phyloP scores from a whole-genome alignment of 2,797 vertebrate species.

The Adrianichthys oophorus region DNA sequence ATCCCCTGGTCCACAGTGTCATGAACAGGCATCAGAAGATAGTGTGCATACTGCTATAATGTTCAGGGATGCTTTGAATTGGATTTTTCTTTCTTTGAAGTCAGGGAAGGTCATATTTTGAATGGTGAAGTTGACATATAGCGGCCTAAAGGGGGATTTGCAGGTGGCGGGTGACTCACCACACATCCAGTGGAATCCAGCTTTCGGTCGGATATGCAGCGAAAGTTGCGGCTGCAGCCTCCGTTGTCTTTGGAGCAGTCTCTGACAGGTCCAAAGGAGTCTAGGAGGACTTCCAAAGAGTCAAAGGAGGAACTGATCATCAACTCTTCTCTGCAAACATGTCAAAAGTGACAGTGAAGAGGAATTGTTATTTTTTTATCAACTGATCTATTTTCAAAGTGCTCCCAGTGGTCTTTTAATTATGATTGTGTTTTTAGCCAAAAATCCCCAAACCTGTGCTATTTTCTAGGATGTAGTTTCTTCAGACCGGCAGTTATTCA shows the following conservation, averaged over 20 bases:
- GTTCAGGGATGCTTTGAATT: constrained; percentile 9
- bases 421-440: too few species aligned
- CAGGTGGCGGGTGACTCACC: constrained; percentile 76
- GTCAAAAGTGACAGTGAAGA: not conserved
- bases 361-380: too few species aligned
- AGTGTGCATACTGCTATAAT: not conserved
- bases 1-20: constrained; percentile 7
- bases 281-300: constrained; percentile 94
- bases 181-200: constrained; percentile 95
- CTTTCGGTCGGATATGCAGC: constrained; percentile 95
- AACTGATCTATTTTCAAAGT: too few species aligned
- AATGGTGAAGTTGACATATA: constrained; percentile 1
- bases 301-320: constrained; percentile 99
- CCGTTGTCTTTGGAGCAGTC: constrained; percentile 97
- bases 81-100: constrained; percentile 5
- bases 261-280: constrained; percentile 96
- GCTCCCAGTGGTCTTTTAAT: too few species aligned
- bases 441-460: too few species aligned
- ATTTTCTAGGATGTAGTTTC: too few species aligned
- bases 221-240: constrained; percentile 97
- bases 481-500: too few species aligned
- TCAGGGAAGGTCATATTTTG: constrained; percentile 7
- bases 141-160: constrained; percentile 6
- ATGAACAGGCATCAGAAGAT: constrained; percentile 14
- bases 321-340: constrained; percentile 87